Percentiles rank a stretch among this genome's conserved stretches.
Conservation (phyloP, 2,797 vertebrate species). For the Coreius guichenoti region DNA sequence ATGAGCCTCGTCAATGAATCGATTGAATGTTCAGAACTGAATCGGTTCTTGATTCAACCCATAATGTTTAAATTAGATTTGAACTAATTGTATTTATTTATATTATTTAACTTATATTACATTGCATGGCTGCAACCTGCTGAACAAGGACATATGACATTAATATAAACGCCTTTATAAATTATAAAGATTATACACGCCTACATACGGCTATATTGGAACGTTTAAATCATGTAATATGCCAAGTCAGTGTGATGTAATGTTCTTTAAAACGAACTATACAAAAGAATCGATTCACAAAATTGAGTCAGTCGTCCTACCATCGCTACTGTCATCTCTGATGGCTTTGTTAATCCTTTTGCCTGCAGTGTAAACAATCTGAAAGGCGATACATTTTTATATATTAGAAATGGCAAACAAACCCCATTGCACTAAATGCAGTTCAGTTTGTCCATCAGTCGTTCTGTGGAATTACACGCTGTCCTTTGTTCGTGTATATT, state of each 20-base stretch:
- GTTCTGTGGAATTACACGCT: background rate
- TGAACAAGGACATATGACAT: background rate
- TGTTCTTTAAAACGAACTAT: background rate
- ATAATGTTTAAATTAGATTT: background rate
- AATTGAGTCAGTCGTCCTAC: background rate
- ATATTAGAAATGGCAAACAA: slow-evolving; percentile 41
- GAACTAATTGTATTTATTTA: too few relatives aligned
- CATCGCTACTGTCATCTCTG: background rate
- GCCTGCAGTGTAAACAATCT: background rate
- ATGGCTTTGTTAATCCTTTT: background rate
- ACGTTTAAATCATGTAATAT: background rate
- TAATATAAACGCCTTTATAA: background rate
- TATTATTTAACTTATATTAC: background rate
- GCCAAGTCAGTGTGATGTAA: background rate
- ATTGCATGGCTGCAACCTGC: background rate
- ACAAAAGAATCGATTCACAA: background rate
- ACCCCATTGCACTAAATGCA: background rate
- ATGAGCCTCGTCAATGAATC: background rate
- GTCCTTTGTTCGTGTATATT: background rate
- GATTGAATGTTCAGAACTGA: background rate
- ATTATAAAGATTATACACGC: background rate
- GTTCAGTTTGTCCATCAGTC: background rate
- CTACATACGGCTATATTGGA: background rate
- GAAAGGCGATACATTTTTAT: slow-evolving; percentile 24
- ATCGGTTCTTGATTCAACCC: background rate